Evolutionary conservation across 2,797 vertebrate species (phyloP).

Genomic region (Tauraco hartlaubi): DNA sequence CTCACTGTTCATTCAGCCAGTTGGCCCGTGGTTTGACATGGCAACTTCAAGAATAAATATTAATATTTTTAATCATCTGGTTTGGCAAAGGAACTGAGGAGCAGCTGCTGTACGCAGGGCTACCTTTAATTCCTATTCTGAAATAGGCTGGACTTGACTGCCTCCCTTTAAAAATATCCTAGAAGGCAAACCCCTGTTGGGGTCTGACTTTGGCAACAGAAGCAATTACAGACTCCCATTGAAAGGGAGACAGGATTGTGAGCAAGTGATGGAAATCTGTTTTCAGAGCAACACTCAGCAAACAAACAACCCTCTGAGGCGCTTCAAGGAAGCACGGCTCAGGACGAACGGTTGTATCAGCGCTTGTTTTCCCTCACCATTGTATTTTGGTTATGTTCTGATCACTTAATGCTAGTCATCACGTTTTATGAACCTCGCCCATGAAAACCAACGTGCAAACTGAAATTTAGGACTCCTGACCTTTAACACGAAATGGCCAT

Average conservation of each 20-base stretch:
- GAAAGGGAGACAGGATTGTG: neutral
- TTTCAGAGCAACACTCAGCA: neutral
- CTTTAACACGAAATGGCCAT: conserved; percentile 62
- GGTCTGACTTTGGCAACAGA: neutral
- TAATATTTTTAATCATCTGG: conserved; percentile 41
- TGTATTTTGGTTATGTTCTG: neutral
- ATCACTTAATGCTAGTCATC: conserved; percentile 3
- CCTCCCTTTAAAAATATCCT: conserved; percentile 3
- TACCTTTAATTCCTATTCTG: conserved; percentile 10
- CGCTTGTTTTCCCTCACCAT: neutral
- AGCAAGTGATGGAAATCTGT: neutral
- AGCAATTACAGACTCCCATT: neutral
- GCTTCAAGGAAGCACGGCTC: neutral
- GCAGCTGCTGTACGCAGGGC: neutral
- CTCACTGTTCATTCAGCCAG: neutral
- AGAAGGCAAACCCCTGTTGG: neutral
- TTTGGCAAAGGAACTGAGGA: conserved; percentile 41
- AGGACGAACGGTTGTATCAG: neutral
- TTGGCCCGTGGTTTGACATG: neutral
- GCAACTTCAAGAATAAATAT: conserved; percentile 58
- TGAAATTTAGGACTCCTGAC: conserved; percentile 71
- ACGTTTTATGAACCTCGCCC: conserved; percentile 41
- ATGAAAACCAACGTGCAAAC: conserved; percentile 23
- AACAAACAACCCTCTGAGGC: neutral
- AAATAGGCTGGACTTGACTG: neutral